Percentiles rank a stretch among this genome's conserved stretches.
Conservation (phyloP, 2,888 invertebrate genomes). For the Eremobia ochroleuca region DNA sequence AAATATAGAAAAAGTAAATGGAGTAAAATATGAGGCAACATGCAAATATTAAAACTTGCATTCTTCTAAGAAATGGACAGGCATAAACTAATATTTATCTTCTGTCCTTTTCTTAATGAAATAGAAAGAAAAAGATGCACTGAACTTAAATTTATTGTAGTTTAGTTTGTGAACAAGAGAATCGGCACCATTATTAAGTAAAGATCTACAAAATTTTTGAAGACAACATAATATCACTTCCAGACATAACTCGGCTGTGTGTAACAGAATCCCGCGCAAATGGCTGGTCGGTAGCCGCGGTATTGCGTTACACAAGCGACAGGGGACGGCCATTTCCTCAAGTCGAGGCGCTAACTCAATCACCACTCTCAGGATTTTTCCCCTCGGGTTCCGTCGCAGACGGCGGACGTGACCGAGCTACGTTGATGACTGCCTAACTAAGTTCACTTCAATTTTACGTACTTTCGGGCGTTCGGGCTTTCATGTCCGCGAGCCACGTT, state of each 20-base stretch:
- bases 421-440: slow-evolving; percentile 76
- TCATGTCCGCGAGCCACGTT: slow-evolving; percentile 42
- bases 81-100: no score
- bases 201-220: neutral
- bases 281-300: slow-evolving; percentile 77
- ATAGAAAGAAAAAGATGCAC: no score
- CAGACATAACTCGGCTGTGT: slow-evolving; percentile 39
- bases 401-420: slow-evolving; percentile 72
- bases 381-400: slow-evolving; percentile 67
- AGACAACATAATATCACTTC: slow-evolving; percentile 40
- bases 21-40: neutral
- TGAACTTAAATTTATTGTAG: no score
- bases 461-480: slow-evolving; percentile 51
- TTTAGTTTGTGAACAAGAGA: no score
- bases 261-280: slow-evolving; percentile 84
- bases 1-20: neutral
- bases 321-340: slow-evolving; percentile 83
- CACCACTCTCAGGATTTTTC: slow-evolving; percentile 83
- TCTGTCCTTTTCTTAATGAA: no score
- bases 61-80: no score
- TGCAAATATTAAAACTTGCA: neutral
- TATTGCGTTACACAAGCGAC: slow-evolving; percentile 86
- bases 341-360: slow-evolving; percentile 85
- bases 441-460: slow-evolving; percentile 74
- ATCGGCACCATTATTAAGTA: neutral